phyloP scores from a whole-genome alignment of 2,113 vertebrate genomes.

The Burhinus bistriatus region DNA sequence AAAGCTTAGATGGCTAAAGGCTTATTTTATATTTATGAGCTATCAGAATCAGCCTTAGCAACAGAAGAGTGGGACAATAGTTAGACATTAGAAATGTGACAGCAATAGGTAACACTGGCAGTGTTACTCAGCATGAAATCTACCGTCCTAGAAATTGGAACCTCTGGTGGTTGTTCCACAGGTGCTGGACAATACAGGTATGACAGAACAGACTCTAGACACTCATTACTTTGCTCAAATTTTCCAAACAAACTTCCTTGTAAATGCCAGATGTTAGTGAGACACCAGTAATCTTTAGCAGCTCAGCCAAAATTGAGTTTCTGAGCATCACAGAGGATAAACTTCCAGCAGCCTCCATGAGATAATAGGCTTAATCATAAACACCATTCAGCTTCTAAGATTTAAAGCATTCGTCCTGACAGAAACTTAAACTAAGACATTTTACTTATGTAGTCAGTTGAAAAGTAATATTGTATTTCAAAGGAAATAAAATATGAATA shows the following conservation, averaged over 20 bases:
- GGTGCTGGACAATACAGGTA: background rate
- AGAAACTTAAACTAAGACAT: background rate
- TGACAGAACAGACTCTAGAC: background rate
- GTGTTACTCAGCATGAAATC: background rate
- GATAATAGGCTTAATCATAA: background rate
- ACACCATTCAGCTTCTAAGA: background rate
- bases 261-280: background rate
- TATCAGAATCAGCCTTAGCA: background rate
- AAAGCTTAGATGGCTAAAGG: background rate
- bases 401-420: background rate
- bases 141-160: background rate
- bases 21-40: background rate
- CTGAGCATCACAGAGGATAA: background rate
- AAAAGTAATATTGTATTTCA: background rate
- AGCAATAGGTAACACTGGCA: background rate
- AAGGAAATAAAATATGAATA: background rate
- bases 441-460: background rate
- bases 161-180: background rate
- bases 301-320: background rate
- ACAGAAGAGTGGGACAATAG: background rate
- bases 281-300: background rate
- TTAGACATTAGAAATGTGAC: background rate
- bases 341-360: background rate
- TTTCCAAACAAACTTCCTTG: background rate
- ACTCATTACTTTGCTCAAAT: background rate